Evolutionary conservation across 2,113 vertebrate species (phyloP), one percentile per base, ranked within the genome.

Genomic region (Motacilla alba): DNA sequence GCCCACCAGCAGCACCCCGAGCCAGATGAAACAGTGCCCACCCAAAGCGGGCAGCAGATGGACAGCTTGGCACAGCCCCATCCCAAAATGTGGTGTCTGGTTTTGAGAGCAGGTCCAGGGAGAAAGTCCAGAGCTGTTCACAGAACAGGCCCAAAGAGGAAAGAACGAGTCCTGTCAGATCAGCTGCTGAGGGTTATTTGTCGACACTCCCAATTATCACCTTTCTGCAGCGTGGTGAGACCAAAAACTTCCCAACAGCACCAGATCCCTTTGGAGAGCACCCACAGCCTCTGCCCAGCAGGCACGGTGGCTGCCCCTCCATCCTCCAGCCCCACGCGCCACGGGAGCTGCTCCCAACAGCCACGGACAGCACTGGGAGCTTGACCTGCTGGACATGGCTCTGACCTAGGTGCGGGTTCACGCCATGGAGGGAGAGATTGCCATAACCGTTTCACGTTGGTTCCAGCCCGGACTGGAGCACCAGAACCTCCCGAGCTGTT

Each of bases 321-420:
- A 0, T 17, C 43, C 30, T 59, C 28, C 35, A 47, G 41, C 44
- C 27, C 26, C 50, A 35, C 15, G 2, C 1, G 7, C 24, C 55
- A 21, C 1, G 0, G 53, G n/a, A 64, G 20, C 49, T 52, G 58
- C 27, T 87, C 44, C 59, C 56, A 41, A 15, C n/a, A 81, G 35
- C 1, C 10, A 85, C 13, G 4, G 88, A 49, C 20, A 9, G n/a
- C 26, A 5, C 47, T 64, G 3, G 0, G 0, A 8, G 6, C 19
- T 39, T 20, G 18, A 64, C 46, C 60, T 67, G 39, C 35, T 3
- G 4, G 39, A 1, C 74, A 15, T 56, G 28, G 75, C 3, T 59
- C 69, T 84, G 70, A 53, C 46, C 62, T 3, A 9, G 31, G 10
- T 5, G 41, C 64, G 82, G 55, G 46, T 75, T 74, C 16, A 53